phyloP scores from a whole-genome alignment of 2,797 vertebrate species.

The Dendrocincla fuliginosa region DNA sequence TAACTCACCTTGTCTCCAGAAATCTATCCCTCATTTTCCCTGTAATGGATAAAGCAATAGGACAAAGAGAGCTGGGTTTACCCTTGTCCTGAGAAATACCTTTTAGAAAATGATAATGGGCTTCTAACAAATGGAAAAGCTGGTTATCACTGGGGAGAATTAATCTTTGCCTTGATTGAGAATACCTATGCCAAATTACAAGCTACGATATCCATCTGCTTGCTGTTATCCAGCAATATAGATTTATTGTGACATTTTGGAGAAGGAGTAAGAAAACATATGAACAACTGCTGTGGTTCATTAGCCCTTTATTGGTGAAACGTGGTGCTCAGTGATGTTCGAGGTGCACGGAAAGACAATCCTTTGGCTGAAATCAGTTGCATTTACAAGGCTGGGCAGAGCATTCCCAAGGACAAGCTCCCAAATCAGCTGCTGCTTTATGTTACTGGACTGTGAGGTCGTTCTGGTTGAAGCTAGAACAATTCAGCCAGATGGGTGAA shows the following conservation, averaged over 20 bases:
- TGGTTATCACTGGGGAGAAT: slow-evolving; percentile 23
- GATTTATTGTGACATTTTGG: slow-evolving; percentile 38
- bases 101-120: slow-evolving; percentile 8
- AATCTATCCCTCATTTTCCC: not conserved
- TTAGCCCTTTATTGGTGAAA: slow-evolving; percentile 48
- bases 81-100: slow-evolving; percentile 14
- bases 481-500: not conserved
- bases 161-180: slow-evolving; percentile 48
- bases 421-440: not conserved
- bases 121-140: not conserved
- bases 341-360: not conserved
- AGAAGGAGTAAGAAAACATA: slow-evolving; percentile 47
- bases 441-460: not conserved
- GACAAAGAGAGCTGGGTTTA: not conserved
- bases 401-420: not conserved
- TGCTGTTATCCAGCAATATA: slow-evolving; percentile 35
- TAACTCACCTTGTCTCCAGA: not conserved
- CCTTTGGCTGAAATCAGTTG: not conserved
- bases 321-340: not conserved
- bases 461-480: rapidly evolving
- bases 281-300: slow-evolving; percentile 48
- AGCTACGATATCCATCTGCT: slow-evolving; percentile 43
- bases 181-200: slow-evolving; percentile 37
- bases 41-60: not conserved
- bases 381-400: not conserved